Base-by-base conservation (phyloP, 2,888 invertebrate species). In the Pyralis farinalis region DNA sequence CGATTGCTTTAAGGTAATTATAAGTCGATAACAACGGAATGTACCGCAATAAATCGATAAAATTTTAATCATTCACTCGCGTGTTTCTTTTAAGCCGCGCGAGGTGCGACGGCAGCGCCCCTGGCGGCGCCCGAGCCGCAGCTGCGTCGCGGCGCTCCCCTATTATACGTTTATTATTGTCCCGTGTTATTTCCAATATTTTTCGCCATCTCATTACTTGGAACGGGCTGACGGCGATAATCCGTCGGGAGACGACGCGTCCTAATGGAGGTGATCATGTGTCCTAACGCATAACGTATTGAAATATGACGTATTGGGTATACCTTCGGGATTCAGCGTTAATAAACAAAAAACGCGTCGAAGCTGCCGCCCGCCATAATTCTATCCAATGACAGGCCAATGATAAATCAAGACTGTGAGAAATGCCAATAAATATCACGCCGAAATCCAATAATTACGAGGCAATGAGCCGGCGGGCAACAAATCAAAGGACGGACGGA, bases 381-480 rank as follows among this genome's bases (percentile, higher is more conserved):
- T 76, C 74, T 75, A 71, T 56, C 62, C 57, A 58, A 63, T 72
- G 80, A 79, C 82, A 71, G 76, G 58, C 71, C 65, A 69, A 75
- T 76, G 78, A 84, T 84, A 84, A 84, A 85, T 84, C 83, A 82
- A 80, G 71, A 73, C 74, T 70, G 68, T 69, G 75, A 79, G 78
- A 81, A 78, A 83, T 75, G 79, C 80, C 81, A 81, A 86, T 83
- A 85, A 85, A 86, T 83, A 84, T 80, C 65, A 69, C 80, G 73
- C 81, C 84, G 74, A 81, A 86, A 85, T 85, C 82, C 86, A 84
- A 86, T 87, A 86, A 87, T 88, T 86, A 87, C 74, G 75, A 74
- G 70, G 62, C 78, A 82, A 87, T 83, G 86, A 84, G 83, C 78
- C 82, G 78, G 58, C 70, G 71, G 75, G 75, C 83, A 63, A 85